Evolutionary conservation across 2,888 invertebrate genomes (phyloP).

Genomic region (Drosophila subquinaria): DNA sequence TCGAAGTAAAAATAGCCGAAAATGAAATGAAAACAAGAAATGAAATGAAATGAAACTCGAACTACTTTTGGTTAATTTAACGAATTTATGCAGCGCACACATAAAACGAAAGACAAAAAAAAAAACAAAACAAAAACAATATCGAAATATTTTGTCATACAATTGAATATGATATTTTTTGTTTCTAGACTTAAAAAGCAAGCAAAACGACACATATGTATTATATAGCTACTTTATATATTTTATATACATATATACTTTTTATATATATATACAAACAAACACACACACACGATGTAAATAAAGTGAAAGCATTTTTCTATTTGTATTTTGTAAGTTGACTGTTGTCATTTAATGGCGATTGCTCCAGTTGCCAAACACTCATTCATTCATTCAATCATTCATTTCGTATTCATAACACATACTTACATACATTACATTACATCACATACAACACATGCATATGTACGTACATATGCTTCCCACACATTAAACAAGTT

Average conservation of each 20-base stretch:
- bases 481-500: constrained; percentile 31
- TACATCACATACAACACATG: background rate
- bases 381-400: background rate
- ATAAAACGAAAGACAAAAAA: background rate
- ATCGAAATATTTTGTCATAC: constrained; percentile 13
- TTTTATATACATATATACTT: constrained; percentile 11
- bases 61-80: constrained; percentile 21
- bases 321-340: constrained; percentile 26
- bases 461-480: constrained; percentile 20
- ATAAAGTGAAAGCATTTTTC: constrained; percentile 53
- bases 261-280: background rate
- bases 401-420: constrained; percentile 8
- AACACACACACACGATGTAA: constrained; percentile 31
- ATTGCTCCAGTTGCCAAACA: constrained; percentile 11
- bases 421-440: background rate
- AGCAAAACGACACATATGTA: constrained; percentile 18
- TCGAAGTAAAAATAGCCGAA: background rate
- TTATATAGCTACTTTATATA: constrained; percentile 31
- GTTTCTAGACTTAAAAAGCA: constrained; percentile 10
- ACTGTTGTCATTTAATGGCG: constrained; percentile 20
- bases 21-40: constrained; percentile 13
- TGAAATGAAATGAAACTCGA: constrained; percentile 14
- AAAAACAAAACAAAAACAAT: background rate
- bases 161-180: constrained; percentile 8
- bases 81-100: constrained; percentile 41